Evolutionary conservation across 1,140 invertebrate genomes (phyloP), one percentile per base, ranked within the genome.

Genomic region (Bombus soroeensis): DNA sequence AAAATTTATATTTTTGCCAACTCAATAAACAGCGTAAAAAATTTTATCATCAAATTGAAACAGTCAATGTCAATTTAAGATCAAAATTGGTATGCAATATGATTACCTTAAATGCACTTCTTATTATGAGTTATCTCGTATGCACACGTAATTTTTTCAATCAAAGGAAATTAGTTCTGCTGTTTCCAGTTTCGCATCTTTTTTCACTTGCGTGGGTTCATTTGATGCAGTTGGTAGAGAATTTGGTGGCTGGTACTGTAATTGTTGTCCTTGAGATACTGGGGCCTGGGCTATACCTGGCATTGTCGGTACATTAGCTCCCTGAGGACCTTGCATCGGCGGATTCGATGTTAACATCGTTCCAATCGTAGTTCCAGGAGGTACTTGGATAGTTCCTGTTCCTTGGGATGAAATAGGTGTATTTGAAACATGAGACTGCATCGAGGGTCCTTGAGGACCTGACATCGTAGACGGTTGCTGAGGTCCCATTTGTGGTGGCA

Each of bases 151-250:
- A 70, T 39, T 75, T 28, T 43, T 85, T 93, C 87, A 95, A 85
- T 95, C 94, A 37, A 95, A 95, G 34, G 94, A 94, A 86, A 95
- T 95, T 0, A 95, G 87, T 70, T 95, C 94, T 32, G 94, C 94
- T 39, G 93, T 94, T 81, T 93, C 94, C 2, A 92, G 91, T 81
- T 94, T 94, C 12, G 89, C 25, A 25, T 93, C 90, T 43, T 93
- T 91, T 39, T 88, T 90, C 37, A 88, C 43, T 59, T 88, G 85
- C 32, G 41, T 22, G 34, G 68, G 39, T 75, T 92, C 90, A 15
- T 81, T 87, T 9, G 87, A 66, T 76, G 88, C 39, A 15, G 76
- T 12, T 22, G 90, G 83, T 76, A 89, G 43, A 66, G 89, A 9
- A 43, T 75, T 71, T 53, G 47, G 41, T 15, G 84, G 83, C 68